These are phyloP conservation scores for Lordiphosa clarofinis DNA, from an alignment of 1,140 invertebrate genomes.

Conservation along the genomic window DNA sequence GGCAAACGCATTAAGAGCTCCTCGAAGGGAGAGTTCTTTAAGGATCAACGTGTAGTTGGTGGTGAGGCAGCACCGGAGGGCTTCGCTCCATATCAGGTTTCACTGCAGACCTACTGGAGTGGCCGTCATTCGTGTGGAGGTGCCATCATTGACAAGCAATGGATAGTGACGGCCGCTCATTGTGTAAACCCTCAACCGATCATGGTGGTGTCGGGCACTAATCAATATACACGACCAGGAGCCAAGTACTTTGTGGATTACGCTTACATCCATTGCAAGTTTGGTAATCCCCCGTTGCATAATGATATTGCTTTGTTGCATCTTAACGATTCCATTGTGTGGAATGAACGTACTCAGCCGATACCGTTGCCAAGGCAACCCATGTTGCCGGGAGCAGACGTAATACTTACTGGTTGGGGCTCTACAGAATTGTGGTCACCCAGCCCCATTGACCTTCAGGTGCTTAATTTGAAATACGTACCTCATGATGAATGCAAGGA, in stretches of 20 bases:
- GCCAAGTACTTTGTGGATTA: conserved; percentile 16
- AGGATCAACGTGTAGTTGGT: conserved; percentile 70
- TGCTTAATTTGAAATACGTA: conserved; percentile 29
- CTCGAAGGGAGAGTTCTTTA: not conserved
- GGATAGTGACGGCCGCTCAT: conserved; percentile 78
- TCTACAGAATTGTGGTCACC: conserved; percentile 28
- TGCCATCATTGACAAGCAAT: conserved; percentile 69
- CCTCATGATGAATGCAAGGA: conserved; percentile 28
- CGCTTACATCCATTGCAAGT: conserved; percentile 49
- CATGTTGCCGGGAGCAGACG: conserved; percentile 47
- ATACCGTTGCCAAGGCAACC: conserved; percentile 38
- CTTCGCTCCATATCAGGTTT: conserved; percentile 76
- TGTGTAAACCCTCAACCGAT: conserved; percentile 45
- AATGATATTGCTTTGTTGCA: conserved; percentile 81
- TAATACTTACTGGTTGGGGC: conserved; percentile 80
- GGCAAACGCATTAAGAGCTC: conserved; percentile 31
- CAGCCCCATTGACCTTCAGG: conserved; percentile 43
- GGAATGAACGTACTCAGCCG: conserved; percentile 79
- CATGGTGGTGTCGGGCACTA: conserved; percentile 42
- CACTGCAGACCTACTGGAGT: conserved; percentile 37
- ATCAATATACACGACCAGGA: conserved; percentile 38
- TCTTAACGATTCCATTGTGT: conserved; percentile 69
- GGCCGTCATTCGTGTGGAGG: conserved; percentile 77
- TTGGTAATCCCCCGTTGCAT: conserved; percentile 42
- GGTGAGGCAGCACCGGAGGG: conserved; percentile 73